Evolutionary conservation across 2,888 invertebrate species (phyloP).

Genomic region (Pristionchus fissidentatus): DNA sequence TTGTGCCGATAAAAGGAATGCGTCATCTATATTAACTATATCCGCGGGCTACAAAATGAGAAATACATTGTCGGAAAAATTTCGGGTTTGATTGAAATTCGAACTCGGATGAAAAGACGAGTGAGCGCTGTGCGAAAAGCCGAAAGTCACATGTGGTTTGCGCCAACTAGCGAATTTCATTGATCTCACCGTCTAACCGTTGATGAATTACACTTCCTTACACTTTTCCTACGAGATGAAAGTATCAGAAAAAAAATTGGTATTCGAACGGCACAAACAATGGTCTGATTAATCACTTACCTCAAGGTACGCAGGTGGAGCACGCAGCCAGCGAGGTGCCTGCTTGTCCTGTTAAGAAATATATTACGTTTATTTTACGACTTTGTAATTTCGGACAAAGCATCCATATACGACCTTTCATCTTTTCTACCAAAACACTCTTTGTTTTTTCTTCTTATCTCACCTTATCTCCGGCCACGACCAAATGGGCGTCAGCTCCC

Average conservation of each 20-base stretch:
- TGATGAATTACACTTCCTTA: slow-evolving; percentile 25
- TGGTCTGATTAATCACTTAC: neutral
- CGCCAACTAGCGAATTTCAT: neutral
- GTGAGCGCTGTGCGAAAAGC: neutral
- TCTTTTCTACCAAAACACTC: neutral
- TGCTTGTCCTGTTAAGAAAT: slow-evolving; percentile 37
- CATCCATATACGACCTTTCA: no score
- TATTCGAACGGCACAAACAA: no score
- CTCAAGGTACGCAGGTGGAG: slow-evolving; percentile 46
- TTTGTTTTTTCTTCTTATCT: neutral
- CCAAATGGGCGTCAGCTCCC: slow-evolving; percentile 69
- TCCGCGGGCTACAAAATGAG: no score
- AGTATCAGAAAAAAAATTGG: neutral
- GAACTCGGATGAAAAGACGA: neutral
- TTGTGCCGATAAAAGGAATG: no score
- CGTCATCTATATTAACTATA: no score
- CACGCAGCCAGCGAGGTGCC: slow-evolving; percentile 45
- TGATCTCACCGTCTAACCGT: neutral
- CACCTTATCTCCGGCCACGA: slow-evolving; percentile 62
- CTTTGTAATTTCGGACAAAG: no score
- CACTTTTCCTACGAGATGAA: no score
- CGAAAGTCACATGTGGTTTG: slow-evolving; percentile 20
- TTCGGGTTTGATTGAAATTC: no score
- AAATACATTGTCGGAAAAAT: no score
- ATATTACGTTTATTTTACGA: no score